Base-by-base conservation (phyloP, 2,113 vertebrate genomes). In the Ailuropoda melanoleuca region DNA sequence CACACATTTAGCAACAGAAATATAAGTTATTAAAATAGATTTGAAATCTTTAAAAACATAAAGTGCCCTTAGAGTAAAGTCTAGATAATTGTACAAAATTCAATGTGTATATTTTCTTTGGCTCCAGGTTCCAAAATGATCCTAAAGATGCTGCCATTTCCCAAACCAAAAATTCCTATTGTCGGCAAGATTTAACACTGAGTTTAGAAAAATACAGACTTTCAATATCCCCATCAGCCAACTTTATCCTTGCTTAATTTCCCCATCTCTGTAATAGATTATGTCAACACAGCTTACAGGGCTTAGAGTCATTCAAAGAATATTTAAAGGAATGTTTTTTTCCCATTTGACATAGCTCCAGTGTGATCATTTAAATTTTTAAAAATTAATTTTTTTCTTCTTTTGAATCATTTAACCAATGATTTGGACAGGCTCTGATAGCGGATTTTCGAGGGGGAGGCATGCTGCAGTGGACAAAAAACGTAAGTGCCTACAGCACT, bases 1-100 rank as follows among this genome's bases (percentile, higher is more conserved):
- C 92, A 95, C 6, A 34, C 37, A 18, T 37, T 97, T 48, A 84
- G 95, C 85, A 85, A 77, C 0, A 85, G 90, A 95, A 95, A 93
- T 77, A 23, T 12, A 87, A 87, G 68, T 88, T 84, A 85, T 84
- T 77, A 85, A 96, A 94, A 95, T n/a, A 43, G 56, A 94, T 21
- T 39, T 77, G 19, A 17, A 62, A 87, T 92, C 50, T 88, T 89
- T 83, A 90, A 94, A 90, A 84, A 66, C 80, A 34, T 13, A 43
- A 88, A 64, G 29, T 53, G 11, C 46, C 89, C 53, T n/a, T 34
- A 78, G 62, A 95, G 80, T 87, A 66, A 94, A 92, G 81, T 77
- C 84, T 82, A 66, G 58, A 31, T 68, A 77, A 74, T 21, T 85
- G 8, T 50, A 84, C 23, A 74, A 83, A 95, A 78, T 74, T 53